phyloP scores from a whole-genome alignment of 2,888 invertebrate genomes.

The Lobophora halterata region DNA sequence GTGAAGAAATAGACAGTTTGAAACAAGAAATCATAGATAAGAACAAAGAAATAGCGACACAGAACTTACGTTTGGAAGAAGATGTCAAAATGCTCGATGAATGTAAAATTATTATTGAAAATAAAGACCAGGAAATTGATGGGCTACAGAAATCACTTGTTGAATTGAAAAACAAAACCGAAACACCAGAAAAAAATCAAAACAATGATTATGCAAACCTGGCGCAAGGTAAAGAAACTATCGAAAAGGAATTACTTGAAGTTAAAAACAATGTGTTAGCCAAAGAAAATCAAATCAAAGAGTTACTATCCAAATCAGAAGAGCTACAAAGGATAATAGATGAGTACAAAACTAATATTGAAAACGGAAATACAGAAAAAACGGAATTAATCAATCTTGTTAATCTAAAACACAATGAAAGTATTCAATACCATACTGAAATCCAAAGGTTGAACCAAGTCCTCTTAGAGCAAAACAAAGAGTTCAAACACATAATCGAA shows the following conservation, averaged over 20 bases:
- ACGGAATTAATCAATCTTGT: constrained; percentile 86
- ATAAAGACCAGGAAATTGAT: constrained; percentile 64
- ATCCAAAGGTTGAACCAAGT: constrained; percentile 88
- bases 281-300: constrained; percentile 48
- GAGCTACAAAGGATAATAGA: constrained; percentile 45
- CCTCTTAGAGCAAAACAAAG: constrained; percentile 74
- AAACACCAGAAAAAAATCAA: constrained; percentile 47
- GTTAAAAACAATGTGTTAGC: constrained; percentile 40
- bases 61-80: constrained; percentile 42
- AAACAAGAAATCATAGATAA: constrained; percentile 52
- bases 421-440: constrained; percentile 90
- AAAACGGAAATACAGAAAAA: constrained; percentile 75
- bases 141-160: constrained; percentile 59
- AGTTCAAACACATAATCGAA: constrained; percentile 55
- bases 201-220: constrained; percentile 56
- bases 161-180: constrained; percentile 57
- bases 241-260: constrained; percentile 48
- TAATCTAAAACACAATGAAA: constrained; percentile 92
- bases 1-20: constrained; percentile 44
- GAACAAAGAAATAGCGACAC: constrained; percentile 45
- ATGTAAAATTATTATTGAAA: constrained; percentile 41
- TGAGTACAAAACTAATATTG: constrained; percentile 53
- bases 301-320: constrained; percentile 42
- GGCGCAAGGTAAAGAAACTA: constrained; percentile 49
- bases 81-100: constrained; percentile 24